A percentile compares a stretch with the other conserved stretches of the same genome.
phyloP scores from a whole-genome alignment of 2,888 invertebrate genomes.

The Emmelina monodactyla region DNA sequence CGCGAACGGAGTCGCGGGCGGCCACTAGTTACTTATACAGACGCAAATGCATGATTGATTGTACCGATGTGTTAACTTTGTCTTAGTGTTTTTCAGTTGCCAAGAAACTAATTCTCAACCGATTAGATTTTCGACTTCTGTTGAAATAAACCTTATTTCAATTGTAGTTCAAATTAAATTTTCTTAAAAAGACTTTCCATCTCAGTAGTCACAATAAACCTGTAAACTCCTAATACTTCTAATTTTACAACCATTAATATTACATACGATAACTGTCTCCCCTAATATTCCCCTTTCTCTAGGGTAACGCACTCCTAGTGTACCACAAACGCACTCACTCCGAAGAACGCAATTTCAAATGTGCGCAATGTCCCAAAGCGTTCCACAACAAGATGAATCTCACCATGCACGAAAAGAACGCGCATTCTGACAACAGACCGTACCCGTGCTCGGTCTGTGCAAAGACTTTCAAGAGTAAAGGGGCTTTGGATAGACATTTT shows the following conservation, averaged over 20 bases:
- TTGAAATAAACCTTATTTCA: too few relatives aligned
- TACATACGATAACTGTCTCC: neutral
- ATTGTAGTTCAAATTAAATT: too few relatives aligned
- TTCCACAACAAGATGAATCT: slow-evolving; percentile 50
- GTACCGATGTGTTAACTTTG: too few relatives aligned
- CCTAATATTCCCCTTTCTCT: neutral
- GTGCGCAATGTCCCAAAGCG: slow-evolving; percentile 38
- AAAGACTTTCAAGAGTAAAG: slow-evolving; percentile 50
- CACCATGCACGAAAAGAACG: slow-evolving; percentile 40
- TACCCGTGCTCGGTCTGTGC: slow-evolving; percentile 39
- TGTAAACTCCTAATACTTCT: too few relatives aligned
- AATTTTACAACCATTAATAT: neutral
- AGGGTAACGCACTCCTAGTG: slow-evolving; percentile 47
- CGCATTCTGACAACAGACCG: slow-evolving; percentile 44
- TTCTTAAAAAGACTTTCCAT: too few relatives aligned
- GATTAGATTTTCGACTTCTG: too few relatives aligned
- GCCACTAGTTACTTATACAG: too few relatives aligned
- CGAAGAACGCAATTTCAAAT: slow-evolving; percentile 35
- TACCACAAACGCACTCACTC: slow-evolving; percentile 52
- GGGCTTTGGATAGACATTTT: slow-evolving; percentile 43
- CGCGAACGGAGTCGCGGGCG: too few relatives aligned
- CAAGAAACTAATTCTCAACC: too few relatives aligned
- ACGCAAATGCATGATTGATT: too few relatives aligned
- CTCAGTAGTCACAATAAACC: too few relatives aligned
- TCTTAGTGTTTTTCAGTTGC: too few relatives aligned